Evolutionary conservation across 2,888 invertebrate genomes (phyloP), one percentile per base, ranked within the genome.

Genomic region (Tachina lurida): DNA sequence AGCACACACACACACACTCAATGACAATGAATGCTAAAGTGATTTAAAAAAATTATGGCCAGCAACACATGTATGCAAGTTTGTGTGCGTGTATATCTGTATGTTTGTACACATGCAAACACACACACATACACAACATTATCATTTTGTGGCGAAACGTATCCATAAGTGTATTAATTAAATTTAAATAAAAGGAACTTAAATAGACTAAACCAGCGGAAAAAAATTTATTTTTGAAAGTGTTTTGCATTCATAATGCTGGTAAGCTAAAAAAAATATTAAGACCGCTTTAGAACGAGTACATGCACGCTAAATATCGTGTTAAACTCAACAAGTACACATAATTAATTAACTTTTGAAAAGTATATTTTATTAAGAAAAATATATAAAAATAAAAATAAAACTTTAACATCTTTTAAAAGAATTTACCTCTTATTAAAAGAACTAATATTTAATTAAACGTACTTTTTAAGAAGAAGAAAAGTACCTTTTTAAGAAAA

Each of bases 101-200:
- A 4, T 10, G 12, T 47, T 47, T 47, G 1, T 7, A 31, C 31
- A 31, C 31, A 31, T 31, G 12, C 19, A 43, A 8, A 3, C 15
- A 31, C 3, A 56, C 15, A 58, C 58, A 31, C 10, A 19, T 31
- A 31, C 19, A 31, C 58, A 13, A 10, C 19, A 52, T 9, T 43
- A 17, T 17, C 0, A 5, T 0, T 22, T 19, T 56, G 15, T 12
- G 22, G 10, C 8, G 2, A 19, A 17, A 8, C n/a, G 17, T 17
- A 17, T 22, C 7, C 7, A 13, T 56, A 43, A 43, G 43, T 12
- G 4, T 12, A 60, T 80, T 74, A 74, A 77, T 78, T 78, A 68
- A 77, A 70, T 68, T 84, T 74, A 84, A 82, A 82, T 81, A 81
- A 82, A 76, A 85, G 74, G 81, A 85, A 85, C 77, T 82, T 78